Conservation (phyloP, 2,113 vertebrate genomes). For the Chionis minor region DNA sequence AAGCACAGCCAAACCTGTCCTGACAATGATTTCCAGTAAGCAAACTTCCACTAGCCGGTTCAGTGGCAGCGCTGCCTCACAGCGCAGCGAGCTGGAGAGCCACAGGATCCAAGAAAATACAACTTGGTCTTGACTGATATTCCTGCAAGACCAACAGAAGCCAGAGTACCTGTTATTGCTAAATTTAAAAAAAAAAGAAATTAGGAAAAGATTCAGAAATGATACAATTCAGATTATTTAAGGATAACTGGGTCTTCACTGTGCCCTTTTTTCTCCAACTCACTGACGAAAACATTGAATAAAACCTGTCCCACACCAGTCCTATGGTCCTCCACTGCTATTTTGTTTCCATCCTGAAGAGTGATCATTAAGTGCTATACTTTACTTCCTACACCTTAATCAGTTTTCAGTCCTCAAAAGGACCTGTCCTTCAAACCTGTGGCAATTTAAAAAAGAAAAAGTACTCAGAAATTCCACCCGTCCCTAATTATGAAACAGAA, state of each 20-base stretch:
- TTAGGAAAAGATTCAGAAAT: accelerated
- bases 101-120: background rate
- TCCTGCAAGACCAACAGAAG: background rate
- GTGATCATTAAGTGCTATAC: background rate
- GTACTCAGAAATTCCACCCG: background rate
- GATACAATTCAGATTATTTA: background rate
- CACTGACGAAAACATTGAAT: background rate
- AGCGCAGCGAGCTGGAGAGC: background rate
- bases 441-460: background rate
- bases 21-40: background rate
- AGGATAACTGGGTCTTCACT: background rate
- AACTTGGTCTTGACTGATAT: background rate
- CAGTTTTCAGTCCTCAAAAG: background rate
- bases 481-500: background rate
- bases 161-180: background rate
- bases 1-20: background rate
- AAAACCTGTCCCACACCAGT: background rate
- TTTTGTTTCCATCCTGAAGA: background rate
- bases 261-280: background rate
- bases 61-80: background rate
- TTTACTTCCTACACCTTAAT: background rate
- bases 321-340: background rate
- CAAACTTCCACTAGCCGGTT: background rate
- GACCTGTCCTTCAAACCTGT: background rate
- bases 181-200: background rate